A percentile compares a stretch with the other conserved stretches of the same genome.
Conservation (phyloP, 2,797 vertebrate species). For the Nyctalus aviator region DNA sequence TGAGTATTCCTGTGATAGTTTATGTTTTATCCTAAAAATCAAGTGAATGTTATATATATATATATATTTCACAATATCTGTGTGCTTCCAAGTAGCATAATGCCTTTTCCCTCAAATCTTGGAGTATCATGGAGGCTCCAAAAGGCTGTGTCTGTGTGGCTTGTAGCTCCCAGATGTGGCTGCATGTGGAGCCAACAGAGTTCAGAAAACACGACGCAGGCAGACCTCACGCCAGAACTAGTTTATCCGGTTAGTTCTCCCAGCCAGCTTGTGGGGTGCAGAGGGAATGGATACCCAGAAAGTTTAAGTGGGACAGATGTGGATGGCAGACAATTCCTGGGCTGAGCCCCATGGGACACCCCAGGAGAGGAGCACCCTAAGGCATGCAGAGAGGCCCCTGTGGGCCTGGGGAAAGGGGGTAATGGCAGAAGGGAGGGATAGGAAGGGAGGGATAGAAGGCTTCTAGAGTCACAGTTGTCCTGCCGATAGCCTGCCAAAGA, state of each 20-base stretch:
- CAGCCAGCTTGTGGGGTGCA: background rate
- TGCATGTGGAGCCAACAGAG: background rate
- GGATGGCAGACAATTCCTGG: background rate
- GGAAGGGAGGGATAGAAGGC: background rate
- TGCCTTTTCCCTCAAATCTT: background rate
- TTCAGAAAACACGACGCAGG: background rate
- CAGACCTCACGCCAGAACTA: background rate
- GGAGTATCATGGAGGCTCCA: background rate
- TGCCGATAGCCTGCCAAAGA: background rate
- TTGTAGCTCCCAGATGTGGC: background rate
- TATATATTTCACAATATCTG: background rate
- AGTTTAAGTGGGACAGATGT: background rate
- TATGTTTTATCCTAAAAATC: slow-evolving; percentile 31
- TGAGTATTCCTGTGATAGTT: background rate
- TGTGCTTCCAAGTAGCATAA: background rate
- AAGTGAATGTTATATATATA: background rate
- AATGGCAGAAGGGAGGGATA: background rate
- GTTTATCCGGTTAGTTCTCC: slow-evolving; percentile 33
- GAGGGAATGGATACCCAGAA: background rate
- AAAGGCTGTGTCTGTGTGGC: background rate
- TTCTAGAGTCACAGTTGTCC: background rate
- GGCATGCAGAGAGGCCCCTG: background rate
- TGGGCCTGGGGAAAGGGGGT: no score
- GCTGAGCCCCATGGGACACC: background rate
- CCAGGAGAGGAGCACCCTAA: background rate